Percentiles rank a stretch among this genome's conserved stretches.
phyloP scores from a whole-genome alignment of 2,797 vertebrate species.

The Simalia tracyae region DNA sequence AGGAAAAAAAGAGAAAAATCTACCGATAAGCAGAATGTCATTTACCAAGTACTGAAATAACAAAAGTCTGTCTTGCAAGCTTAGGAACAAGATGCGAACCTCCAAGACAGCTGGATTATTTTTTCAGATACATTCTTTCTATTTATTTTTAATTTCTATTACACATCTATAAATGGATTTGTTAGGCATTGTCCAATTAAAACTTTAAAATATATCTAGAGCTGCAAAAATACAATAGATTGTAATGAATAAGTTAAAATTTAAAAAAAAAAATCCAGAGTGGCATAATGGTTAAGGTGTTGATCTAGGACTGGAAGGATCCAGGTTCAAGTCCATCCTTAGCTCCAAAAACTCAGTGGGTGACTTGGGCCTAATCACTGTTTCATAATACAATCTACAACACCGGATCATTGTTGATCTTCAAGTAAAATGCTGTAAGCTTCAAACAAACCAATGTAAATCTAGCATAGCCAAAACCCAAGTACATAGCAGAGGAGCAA shows the following conservation, averaged over 20 bases:
- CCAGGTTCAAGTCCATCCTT: background rate
- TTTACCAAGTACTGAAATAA: background rate
- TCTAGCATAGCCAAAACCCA: background rate
- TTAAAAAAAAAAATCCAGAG: background rate
- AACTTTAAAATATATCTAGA: background rate
- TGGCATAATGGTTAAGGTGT: background rate
- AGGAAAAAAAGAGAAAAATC: background rate
- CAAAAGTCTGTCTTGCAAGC: background rate
- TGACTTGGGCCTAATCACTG: background rate
- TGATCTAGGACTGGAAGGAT: background rate
- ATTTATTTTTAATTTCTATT: background rate
- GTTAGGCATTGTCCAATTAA: background rate
- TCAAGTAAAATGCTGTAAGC: background rate
- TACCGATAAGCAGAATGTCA: background rate
- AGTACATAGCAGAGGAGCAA: background rate
- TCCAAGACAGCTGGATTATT: background rate
- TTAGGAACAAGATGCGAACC: background rate
- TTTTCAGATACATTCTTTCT: background rate
- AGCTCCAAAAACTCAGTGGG: background rate
- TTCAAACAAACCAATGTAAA: background rate
- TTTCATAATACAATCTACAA: background rate
- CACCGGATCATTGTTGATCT: background rate
- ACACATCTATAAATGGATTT: background rate
- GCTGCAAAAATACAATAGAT: background rate
- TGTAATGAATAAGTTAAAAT: background rate